These are phyloP conservation scores for Idaea aversata DNA, from an alignment of 2,888 invertebrate species.

Conservation along the genomic window DNA sequence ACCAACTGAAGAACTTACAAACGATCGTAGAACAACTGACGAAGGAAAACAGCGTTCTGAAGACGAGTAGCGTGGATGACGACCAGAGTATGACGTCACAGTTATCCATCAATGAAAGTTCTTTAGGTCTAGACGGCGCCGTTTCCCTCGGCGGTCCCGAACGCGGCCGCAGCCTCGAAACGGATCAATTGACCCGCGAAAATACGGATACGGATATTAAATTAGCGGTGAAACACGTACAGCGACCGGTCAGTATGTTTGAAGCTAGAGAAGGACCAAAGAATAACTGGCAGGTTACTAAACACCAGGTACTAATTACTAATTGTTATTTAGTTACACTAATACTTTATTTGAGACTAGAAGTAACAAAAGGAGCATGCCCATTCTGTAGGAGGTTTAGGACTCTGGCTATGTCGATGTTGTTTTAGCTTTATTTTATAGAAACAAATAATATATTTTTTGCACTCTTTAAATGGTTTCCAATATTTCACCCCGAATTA, in stretches of 20 bases:
- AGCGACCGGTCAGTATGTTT: constrained; percentile 93
- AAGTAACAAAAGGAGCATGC: neutral
- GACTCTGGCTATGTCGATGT: no score
- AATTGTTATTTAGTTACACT: neutral
- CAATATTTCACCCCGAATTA: no score
- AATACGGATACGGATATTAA: constrained; percentile 73
- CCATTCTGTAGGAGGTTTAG: neutral
- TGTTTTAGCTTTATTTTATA: no score
- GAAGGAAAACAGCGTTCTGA: constrained; percentile 89
- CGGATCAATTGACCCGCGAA: constrained; percentile 57
- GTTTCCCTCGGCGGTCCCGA: constrained; percentile 51
- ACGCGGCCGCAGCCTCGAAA: constrained; percentile 68
- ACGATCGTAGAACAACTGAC: constrained; percentile 87
- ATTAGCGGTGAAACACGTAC: constrained; percentile 64
- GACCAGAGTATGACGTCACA: constrained; percentile 66
- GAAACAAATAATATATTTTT: no score
- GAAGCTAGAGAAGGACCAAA: constrained; percentile 87
- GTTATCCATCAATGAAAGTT: constrained; percentile 59
- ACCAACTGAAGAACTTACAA: constrained; percentile 82
- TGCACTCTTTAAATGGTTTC: no score
- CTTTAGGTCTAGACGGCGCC: constrained; percentile 35
- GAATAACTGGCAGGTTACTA: constrained; percentile 81
- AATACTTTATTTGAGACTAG: neutral
- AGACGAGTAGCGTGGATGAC: constrained; percentile 77
- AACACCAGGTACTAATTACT: constrained; percentile 77